Evolutionary conservation across 92 coral and sea anemone species (phyloP).

Genomic region (Phenganax stokvisi): DNA sequence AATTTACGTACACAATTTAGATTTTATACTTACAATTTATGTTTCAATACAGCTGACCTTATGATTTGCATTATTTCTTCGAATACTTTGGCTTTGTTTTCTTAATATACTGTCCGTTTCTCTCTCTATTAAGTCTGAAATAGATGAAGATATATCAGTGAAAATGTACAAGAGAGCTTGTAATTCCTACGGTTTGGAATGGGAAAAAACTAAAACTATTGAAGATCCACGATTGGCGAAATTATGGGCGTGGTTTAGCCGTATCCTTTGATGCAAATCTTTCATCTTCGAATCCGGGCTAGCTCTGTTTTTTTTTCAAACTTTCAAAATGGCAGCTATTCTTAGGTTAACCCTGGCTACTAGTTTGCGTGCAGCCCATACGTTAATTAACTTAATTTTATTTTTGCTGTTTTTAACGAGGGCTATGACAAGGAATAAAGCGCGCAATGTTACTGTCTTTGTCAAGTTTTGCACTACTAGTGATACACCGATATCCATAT

Average conservation of each 20-base stretch:
- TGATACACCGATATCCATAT: too few species aligned
- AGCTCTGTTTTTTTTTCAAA: too few species aligned
- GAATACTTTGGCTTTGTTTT: not conserved
- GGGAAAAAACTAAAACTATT: constrained; percentile 49
- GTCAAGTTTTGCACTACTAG: not conserved
- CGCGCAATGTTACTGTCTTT: not conserved
- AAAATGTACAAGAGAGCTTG: constrained; percentile 84
- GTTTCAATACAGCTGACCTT: too few species aligned
- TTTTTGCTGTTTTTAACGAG: too few species aligned
- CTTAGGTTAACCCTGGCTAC: too few species aligned
- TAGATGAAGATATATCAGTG: constrained; percentile 79
- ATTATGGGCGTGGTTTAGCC: constrained; percentile 82
- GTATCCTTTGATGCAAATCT: constrained; percentile 59
- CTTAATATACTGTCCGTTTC: not conserved
- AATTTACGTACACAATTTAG: too few species aligned
- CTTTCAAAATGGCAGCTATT: too few species aligned
- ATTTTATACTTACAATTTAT: too few species aligned
- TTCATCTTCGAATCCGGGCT: not conserved
- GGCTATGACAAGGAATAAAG: too few species aligned
- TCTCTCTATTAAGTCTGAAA: constrained; percentile 31
- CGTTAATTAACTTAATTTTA: too few species aligned
- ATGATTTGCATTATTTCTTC: too few species aligned
- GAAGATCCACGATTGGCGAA: constrained; percentile 68
- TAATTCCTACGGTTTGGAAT: constrained; percentile 70
- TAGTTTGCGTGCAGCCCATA: too few species aligned